Evolutionary conservation across 2,888 invertebrate genomes (phyloP).

Genomic region (Trichopria drosophilae): DNA sequence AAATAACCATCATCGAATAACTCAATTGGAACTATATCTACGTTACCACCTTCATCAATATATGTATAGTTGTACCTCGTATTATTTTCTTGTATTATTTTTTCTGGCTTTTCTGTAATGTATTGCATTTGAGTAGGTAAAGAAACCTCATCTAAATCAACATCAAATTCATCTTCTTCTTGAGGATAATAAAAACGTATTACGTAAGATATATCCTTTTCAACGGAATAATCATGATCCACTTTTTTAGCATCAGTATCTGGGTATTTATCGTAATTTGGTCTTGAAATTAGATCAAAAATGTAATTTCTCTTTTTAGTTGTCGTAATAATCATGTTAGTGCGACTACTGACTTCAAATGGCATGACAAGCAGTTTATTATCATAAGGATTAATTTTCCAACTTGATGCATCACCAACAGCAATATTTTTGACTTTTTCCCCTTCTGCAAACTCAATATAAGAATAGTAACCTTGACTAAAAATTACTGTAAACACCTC

Average conservation of each 20-base stretch:
- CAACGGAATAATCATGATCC: too few relatives aligned
- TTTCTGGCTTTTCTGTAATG: slow-evolving; percentile 13
- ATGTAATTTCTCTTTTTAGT: slow-evolving; percentile 17
- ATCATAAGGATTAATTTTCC: slow-evolving; percentile 14
- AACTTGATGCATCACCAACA: slow-evolving; percentile 15
- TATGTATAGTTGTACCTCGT: slow-evolving; percentile 18
- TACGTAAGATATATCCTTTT: slow-evolving; percentile 15
- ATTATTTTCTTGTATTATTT: too few relatives aligned
- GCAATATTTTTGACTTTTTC: slow-evolving; percentile 16
- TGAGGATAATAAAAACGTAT: slow-evolving; percentile 18
- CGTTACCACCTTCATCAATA: slow-evolving; percentile 12
- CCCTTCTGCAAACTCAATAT: slow-evolving; percentile 16
- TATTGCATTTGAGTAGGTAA: slow-evolving; percentile 15
- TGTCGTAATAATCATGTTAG: slow-evolving; percentile 17
- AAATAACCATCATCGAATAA: slow-evolving; percentile 16
- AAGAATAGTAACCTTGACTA: slow-evolving; percentile 14
- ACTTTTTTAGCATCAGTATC: too few relatives aligned
- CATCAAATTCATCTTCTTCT: slow-evolving; percentile 18
- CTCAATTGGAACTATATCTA: slow-evolving; percentile 12
- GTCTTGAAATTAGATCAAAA: slow-evolving; percentile 14
- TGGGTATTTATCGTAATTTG: slow-evolving; percentile 14
- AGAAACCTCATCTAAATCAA: too few relatives aligned
- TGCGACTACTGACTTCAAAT: slow-evolving; percentile 12
- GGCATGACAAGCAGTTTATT: slow-evolving; percentile 14
- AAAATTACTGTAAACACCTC: slow-evolving; percentile 9